Base-by-base conservation (phyloP, 1,140 invertebrate genomes). In the Oreohelix idahoensis region DNA sequence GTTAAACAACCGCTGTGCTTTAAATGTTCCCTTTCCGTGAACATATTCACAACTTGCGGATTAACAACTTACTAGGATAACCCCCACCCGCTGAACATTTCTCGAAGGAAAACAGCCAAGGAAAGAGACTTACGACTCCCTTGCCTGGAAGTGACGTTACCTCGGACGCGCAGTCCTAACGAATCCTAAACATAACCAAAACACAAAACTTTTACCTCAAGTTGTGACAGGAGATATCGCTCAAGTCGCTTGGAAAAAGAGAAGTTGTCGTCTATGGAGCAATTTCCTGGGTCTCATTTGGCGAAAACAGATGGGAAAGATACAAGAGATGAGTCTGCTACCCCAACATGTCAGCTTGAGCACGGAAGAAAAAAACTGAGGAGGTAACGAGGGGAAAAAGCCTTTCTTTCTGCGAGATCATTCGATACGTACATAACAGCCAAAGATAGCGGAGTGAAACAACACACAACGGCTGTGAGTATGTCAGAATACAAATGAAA, bases 271-370 rank as follows among this genome's bases (percentile, higher is more conserved):
- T 71, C 13, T n/a, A 35, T 23, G n/a, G 69, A 71, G 32, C 69
- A n/a, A 35, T 71, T 71, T n/a, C 29, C 32, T 20, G 4, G 1
- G 32, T 13, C 69, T 71, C 69, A 23, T 71, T 71, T 71, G n/a
- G 32, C 13, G 32, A 71, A 35, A 71, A 71, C 69, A 71, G 69
- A 71, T 71, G 69, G 69, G 69, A 26, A 39, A 17, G 51, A 58
- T 58, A 23, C 45, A 26, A 5, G 1, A 23, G 51, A 17, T 20
- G 42, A 8, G 42, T 45, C 42, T 45, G 42, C 42, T 45, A 8
- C n/a, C 42, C 5, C 42, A 45, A 45, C 42, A 45, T 45, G 42
- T 45, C 42, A 45, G 42, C 51, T 58, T 4, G 15, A 20, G 51
- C 20, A 26, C 23, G 51, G 23, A 58, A 58, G 4, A 26, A 26